Percentiles rank a stretch among this genome's conserved stretches.
These are phyloP conservation scores for Gopherus flavomarginatus DNA, from an alignment of 2,113 vertebrate genomes.

Conservation along the genomic window DNA sequence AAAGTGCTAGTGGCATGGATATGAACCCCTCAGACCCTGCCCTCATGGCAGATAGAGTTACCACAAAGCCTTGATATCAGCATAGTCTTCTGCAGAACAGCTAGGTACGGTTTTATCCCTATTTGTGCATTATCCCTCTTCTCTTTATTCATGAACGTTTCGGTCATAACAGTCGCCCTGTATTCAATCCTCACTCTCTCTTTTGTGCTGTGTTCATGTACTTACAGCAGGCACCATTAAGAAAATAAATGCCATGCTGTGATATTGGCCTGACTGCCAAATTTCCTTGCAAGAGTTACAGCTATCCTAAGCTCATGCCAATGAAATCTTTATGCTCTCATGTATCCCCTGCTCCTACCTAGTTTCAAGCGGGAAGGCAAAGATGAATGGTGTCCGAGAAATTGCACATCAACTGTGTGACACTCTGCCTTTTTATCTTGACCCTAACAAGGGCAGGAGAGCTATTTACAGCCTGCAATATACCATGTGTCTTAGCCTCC, in stretches of 20 bases:
- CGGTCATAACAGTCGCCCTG: fast-evolving
- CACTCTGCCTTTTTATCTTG: constrained; percentile 39
- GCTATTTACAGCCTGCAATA: neutral
- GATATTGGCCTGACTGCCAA: neutral
- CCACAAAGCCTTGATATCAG: neutral
- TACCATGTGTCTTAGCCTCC: neutral
- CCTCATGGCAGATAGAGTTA: neutral
- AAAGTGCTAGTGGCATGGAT: neutral
- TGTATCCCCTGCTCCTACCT: neutral
- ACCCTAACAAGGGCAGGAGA: neutral
- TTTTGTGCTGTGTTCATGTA: neutral
- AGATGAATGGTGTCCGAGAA: constrained; percentile 37
- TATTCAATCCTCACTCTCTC: neutral
- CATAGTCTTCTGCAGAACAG: neutral
- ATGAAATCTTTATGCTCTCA: neutral
- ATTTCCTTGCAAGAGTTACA: neutral
- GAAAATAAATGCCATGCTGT: neutral
- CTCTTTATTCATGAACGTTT: neutral
- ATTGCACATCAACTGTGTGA: constrained; percentile 2
- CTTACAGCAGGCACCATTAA: neutral
- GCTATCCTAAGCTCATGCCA: neutral
- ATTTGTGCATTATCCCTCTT: neutral
- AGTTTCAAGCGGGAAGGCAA: neutral
- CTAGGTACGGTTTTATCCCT: neutral
- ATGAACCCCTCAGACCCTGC: neutral